A percentile compares a stretch with the other conserved stretches of the same genome.
phyloP scores from a whole-genome alignment of 2,888 invertebrate genomes.

The Disparrhopalites patrizii region DNA sequence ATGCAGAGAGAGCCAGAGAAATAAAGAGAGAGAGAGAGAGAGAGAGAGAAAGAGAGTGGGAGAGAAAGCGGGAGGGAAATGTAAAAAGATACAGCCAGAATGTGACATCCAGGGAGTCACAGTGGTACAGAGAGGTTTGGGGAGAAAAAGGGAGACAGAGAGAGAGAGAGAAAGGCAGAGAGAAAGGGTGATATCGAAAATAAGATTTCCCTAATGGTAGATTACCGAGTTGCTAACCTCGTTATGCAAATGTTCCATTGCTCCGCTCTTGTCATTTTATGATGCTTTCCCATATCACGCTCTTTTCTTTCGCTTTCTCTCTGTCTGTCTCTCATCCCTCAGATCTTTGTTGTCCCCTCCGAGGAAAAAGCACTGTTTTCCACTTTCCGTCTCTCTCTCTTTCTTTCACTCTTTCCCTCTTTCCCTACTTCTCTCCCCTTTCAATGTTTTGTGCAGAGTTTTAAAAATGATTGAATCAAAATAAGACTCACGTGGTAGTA shows the following conservation, averaged over 20 bases:
- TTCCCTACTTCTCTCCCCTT: neutral
- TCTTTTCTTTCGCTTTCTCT: neutral
- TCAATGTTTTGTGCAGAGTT: neutral
- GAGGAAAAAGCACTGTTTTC: too few species aligned
- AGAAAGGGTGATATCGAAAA: too few species aligned
- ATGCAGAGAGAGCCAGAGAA: neutral
- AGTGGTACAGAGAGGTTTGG: too few species aligned
- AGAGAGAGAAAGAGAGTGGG: neutral
- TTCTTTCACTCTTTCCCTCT: neutral
- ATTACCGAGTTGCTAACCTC: constrained; percentile 39
- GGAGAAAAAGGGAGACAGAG: neutral
- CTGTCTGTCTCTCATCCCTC: neutral
- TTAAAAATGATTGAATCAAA: constrained; percentile 8
- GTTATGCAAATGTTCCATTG: constrained; percentile 39
- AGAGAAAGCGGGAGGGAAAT: too few species aligned
- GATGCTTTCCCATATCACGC: constrained; percentile 16
- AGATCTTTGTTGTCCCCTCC: too few species aligned
- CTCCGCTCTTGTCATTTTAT: constrained; percentile 32
- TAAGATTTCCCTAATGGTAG: constrained; percentile 37
- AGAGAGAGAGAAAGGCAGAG: constrained; percentile 3
- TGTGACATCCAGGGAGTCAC: too few species aligned
- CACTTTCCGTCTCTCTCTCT: neutral
- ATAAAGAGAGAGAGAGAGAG: neutral
- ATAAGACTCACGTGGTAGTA: too few species aligned
- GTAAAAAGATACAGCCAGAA: too few species aligned